Evolutionary conservation across 2,113 vertebrate species (phyloP), one percentile per base, ranked within the genome.

Genomic region (Oenanthe melanoleuca): DNA sequence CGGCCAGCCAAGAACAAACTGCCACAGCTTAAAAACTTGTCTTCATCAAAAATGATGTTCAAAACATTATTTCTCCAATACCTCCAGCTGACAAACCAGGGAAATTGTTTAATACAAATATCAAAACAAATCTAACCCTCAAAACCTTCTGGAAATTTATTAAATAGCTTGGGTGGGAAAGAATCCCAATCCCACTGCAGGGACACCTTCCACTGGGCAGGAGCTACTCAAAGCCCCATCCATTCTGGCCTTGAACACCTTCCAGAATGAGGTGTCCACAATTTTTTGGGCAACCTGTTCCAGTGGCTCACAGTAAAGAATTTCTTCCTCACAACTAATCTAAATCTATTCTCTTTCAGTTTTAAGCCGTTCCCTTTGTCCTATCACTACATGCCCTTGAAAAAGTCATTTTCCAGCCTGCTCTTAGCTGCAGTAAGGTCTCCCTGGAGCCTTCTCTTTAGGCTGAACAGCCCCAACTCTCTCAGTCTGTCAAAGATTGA

Each of bases 101-200:
- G 5, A 75, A 83, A 71, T 50, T 20, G 26, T 38, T 69, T 44
- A 37, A 40, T 8, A 4, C 4, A 59, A 52, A 52, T n/a, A n/a
- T 52, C 9, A 26, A 8, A 7, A 13, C 3, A 6, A 72, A 73
- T 18, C 13, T 61, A 56, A 31, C 2, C 10, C 24, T 14, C 23
- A 50, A 44, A 92, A 17, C 7, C 6, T 38, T 53, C 18, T 22
- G 25, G 12, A 59, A 8, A 28, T 40, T 44, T 72, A 33, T 19
- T 22, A 17, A 57, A 57, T 42, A 34, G 12, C 4, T 71, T 42
- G 21, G 7, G 5, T 37, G 65, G 12, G 22, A 59, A 57, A 49
- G 22, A 42, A 20, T 44, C 42, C 50, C 34, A 44, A 23, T 1
- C 2, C 5, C 0, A 0, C 21, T 49, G 14, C 57, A 80, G 21